Percentiles rank a stretch among this genome's conserved stretches.
phyloP scores from a whole-genome alignment of 2,797 vertebrate species.

The Nyctibius grandis region DNA sequence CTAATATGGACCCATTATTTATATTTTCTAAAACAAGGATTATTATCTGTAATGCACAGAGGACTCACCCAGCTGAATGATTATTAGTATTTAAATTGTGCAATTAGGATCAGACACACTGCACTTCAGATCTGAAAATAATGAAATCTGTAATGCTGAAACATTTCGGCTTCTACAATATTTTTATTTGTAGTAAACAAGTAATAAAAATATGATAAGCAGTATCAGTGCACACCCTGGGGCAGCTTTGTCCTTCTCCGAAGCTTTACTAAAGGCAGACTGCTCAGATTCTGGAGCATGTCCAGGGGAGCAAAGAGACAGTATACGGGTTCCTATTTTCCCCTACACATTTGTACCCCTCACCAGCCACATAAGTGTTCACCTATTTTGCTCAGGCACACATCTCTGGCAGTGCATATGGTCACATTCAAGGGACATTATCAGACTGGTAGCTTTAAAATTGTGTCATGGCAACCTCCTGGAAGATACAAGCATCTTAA shows the following conservation, averaged over 20 bases:
- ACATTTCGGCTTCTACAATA: neutral
- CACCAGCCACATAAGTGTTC: neutral
- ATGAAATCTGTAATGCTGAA: neutral
- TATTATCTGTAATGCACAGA: slow-evolving; percentile 4
- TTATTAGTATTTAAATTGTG: slow-evolving; percentile 32
- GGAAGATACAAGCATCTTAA: neutral
- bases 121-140: slow-evolving; percentile 19
- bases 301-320: neutral
- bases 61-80: neutral
- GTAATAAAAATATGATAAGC: neutral
- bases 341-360: neutral
- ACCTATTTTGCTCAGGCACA: neutral
- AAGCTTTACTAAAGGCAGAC: neutral
- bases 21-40: slow-evolving; percentile 13
- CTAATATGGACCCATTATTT: slow-evolving; percentile 3
- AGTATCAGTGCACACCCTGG: neutral
- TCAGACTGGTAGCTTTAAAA: neutral
- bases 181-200: slow-evolving; percentile 18
- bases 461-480: neutral
- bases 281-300: neutral
- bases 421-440: neutral
- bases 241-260: neutral
- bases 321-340: accelerated
- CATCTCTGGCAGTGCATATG: neutral
- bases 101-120: slow-evolving; percentile 11